Evolutionary conservation across 2,797 vertebrate genomes (phyloP).

Genomic region (Hypotaenidia okinawae): DNA sequence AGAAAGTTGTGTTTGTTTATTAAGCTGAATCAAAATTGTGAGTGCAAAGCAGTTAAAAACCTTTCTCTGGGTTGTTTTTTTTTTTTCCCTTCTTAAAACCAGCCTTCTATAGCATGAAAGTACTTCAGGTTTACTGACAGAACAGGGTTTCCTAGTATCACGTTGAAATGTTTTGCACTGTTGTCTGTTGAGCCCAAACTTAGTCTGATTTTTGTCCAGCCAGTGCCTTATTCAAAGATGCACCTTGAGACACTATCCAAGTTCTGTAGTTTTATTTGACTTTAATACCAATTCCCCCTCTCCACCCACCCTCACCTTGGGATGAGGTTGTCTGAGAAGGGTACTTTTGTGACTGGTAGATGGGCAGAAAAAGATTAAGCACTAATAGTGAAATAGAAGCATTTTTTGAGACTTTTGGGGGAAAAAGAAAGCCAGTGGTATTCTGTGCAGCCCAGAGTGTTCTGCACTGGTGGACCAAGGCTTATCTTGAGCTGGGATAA

Average conservation of each 20-base stretch:
- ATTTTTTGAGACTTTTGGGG: background rate
- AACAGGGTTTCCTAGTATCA: background rate
- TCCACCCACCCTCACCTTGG: background rate
- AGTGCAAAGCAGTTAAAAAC: background rate
- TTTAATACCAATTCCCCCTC: background rate
- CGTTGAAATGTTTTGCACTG: background rate
- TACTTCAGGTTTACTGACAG: background rate
- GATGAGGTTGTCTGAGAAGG: background rate
- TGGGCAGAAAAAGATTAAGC: background rate
- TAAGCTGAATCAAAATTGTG: background rate
- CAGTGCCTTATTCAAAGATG: background rate
- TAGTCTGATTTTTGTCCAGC: background rate
- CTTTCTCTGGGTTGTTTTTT: no score
- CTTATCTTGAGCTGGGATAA: background rate
- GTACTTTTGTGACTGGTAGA: background rate
- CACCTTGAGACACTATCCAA: background rate
- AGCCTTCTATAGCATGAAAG: background rate
- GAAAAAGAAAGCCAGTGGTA: background rate
- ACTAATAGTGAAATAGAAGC: background rate
- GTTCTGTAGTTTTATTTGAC: background rate
- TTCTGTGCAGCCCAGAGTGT: background rate
- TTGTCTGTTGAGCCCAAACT: background rate
- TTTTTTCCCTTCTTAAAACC: background rate
- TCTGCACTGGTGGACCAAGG: background rate
- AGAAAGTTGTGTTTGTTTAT: background rate